Evolutionary conservation across 2,797 vertebrate genomes (phyloP), one percentile per base, ranked within the genome.

Genomic region (Melanotaenia pygmaea): DNA sequence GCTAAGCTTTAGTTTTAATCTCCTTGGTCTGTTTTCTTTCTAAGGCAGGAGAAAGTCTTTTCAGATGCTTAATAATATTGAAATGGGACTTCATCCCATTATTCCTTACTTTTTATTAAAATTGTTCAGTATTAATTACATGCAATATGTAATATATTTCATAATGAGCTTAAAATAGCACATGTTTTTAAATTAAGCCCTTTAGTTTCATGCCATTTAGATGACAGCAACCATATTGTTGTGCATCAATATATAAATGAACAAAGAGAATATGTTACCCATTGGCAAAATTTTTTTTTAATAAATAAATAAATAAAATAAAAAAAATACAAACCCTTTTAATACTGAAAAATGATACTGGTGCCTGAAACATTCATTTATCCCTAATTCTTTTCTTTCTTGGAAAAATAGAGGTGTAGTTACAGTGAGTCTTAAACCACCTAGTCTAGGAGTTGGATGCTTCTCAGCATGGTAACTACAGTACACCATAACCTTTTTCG

Each of bases 401-500:
- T 4, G 1, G 12, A 16, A 40, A 40, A 59, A 53, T 37, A 4
- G 35, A 16, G 24, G 22, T 45, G 7, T 9, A 3, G 34, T 28
- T 22, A 60, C 60, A 10, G 26, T n/a, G 1, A 38, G 16, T 5
- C 40, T 20, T 11, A 5, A 5, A 28, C 26, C 5, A 9, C 1
- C 5, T 4, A 34, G 7, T 45, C 18, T 13, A n/a, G 45, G 45
- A 20, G 45, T 47, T n/a, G 20, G 6, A 12, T 34, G 18, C 24
- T 18, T 54, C 5, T 70, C 16, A 2, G 13, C 24, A 35, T 3
- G 2, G 9, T 51, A 51, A 58, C 7, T 56, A 1, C 7, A 38
- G 4, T 43, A 1, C 7, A 38, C 30, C 32, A 16, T 62, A 65
- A 72, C 70, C 66, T 72, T 79, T 1, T 54, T 57, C 24, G 30